A percentile compares a stretch with the other conserved stretches of the same genome.
Evolutionary conservation across 1,140 invertebrate species (phyloP).

Genomic region (Aphaenogaster rudis): DNA sequence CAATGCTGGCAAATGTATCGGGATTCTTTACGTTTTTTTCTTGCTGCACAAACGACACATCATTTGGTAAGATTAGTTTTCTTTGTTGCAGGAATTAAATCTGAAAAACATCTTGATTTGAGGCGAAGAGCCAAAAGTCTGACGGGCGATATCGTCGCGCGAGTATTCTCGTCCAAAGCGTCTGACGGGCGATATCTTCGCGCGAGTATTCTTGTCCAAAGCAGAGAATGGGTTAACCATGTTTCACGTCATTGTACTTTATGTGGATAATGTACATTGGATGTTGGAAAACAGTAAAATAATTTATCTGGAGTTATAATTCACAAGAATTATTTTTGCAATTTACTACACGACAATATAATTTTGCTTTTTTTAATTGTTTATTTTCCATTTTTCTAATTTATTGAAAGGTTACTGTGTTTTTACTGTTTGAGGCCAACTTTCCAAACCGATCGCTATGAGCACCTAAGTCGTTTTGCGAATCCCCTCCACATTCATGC

Average conservation of each 20-base stretch:
- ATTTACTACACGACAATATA: background rate
- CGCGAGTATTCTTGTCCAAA: too few relatives aligned
- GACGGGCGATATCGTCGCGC: too few relatives aligned
- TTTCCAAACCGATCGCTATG: background rate
- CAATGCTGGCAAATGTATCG: too few relatives aligned
- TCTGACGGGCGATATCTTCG: too few relatives aligned
- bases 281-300: background rate
- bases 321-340: background rate
- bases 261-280: slow-evolving; percentile 2
- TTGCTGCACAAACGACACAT: too few relatives aligned
- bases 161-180: too few relatives aligned
- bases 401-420: too few relatives aligned
- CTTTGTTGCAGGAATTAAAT: too few relatives aligned
- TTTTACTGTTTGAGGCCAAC: background rate
- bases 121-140: too few relatives aligned
- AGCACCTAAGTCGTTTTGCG: background rate
- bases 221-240: background rate
- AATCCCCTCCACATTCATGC: slow-evolving; percentile 5
- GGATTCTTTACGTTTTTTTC: too few relatives aligned
- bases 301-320: background rate
- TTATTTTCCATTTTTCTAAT: background rate
- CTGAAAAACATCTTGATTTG: too few relatives aligned
- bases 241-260: background rate
- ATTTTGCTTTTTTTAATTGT: background rate
- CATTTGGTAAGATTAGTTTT: too few relatives aligned